A percentile compares a stretch with the other conserved stretches of the same genome.
Evolutionary conservation across 1,140 invertebrate genomes (phyloP).

Genomic region (Solenopsis fugax): DNA sequence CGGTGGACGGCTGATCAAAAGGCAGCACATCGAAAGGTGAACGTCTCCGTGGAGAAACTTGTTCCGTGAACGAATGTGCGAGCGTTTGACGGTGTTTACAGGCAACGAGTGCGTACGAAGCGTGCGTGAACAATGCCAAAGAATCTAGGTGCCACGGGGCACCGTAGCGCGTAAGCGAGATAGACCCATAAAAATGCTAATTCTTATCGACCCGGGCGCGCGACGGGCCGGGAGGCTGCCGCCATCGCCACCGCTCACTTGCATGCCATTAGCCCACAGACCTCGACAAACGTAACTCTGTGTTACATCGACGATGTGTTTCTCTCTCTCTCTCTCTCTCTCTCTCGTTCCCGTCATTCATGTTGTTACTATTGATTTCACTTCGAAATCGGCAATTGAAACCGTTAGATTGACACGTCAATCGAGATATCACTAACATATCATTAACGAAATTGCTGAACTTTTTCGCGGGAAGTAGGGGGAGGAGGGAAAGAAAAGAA

Average conservation of each 20-base stretch:
- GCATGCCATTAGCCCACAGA: constrained; percentile 87
- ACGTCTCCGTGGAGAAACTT: constrained; percentile 44
- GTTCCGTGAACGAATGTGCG: constrained; percentile 30
- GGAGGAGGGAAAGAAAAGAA: background rate
- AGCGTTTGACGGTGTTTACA: constrained; percentile 29
- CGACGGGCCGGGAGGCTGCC: constrained; percentile 69
- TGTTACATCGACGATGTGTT: constrained; percentile 53
- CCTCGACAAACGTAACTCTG: constrained; percentile 81
- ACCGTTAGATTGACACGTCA: background rate
- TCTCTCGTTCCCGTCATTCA: background rate
- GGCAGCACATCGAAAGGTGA: background rate
- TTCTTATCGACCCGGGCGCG: constrained; percentile 82
- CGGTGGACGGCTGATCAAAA: background rate
- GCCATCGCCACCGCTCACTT: constrained; percentile 80
- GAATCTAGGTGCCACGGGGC: constrained; percentile 81
- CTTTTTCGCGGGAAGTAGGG: constrained; percentile 10
- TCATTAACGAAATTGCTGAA: background rate
- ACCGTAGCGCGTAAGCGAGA: constrained; percentile 81
- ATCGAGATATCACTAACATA: background rate
- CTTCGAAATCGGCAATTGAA: constrained; percentile 4
- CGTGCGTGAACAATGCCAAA: constrained; percentile 79
- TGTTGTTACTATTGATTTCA: background rate
- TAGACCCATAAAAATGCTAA: constrained; percentile 87
- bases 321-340: constrained; percentile 1
- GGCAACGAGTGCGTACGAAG: constrained; percentile 59